A percentile compares a stretch with the other conserved stretches of the same genome.
These are phyloP conservation scores for Orgyia antiqua DNA, from an alignment of 2,888 invertebrate species.

Conservation along the genomic window DNA sequence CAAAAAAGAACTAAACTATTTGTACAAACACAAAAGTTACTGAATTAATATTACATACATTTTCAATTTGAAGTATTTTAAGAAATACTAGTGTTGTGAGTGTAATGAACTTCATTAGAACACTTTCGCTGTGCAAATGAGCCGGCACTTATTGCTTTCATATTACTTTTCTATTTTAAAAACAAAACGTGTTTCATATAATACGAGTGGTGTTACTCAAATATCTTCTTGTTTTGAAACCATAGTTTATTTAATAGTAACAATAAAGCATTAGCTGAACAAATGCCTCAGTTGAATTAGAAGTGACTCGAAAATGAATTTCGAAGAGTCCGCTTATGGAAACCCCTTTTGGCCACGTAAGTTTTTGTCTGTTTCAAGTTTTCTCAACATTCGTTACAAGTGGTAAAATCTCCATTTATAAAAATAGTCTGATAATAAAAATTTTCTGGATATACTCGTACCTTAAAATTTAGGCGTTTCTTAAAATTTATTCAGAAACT, in stretches of 20 bases:
- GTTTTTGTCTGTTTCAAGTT: too few relatives aligned
- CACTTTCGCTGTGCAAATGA: too few relatives aligned
- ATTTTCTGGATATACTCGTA: too few relatives aligned
- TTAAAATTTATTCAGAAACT: too few relatives aligned
- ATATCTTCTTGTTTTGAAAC: conserved; percentile 37
- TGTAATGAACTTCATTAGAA: conserved; percentile 34
- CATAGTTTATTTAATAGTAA: conserved; percentile 15
- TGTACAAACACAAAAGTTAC: too few relatives aligned
- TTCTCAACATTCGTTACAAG: too few relatives aligned
- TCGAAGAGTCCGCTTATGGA: conserved; percentile 10
- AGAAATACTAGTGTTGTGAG: conserved; percentile 31
- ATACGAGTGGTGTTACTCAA: conserved; percentile 39
- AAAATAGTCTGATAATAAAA: too few relatives aligned
- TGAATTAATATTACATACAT: conserved; percentile 36
- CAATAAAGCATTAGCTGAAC: conserved; percentile 10
- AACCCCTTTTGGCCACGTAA: conserved; percentile 12
- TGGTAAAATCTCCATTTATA: too few relatives aligned
- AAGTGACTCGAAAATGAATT: conserved; percentile 1
- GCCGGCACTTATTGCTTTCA: too few relatives aligned
- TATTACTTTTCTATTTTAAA: conserved; percentile 36
- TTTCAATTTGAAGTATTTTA: conserved; percentile 34
- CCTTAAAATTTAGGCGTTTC: too few relatives aligned
- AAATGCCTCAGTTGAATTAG: conserved; percentile 4
- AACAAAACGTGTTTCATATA: conserved; percentile 29
- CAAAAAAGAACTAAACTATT: too few relatives aligned